These are phyloP conservation scores for Hippolais icterina DNA, from an alignment of 2,113 vertebrate genomes.

Conservation along the genomic window DNA sequence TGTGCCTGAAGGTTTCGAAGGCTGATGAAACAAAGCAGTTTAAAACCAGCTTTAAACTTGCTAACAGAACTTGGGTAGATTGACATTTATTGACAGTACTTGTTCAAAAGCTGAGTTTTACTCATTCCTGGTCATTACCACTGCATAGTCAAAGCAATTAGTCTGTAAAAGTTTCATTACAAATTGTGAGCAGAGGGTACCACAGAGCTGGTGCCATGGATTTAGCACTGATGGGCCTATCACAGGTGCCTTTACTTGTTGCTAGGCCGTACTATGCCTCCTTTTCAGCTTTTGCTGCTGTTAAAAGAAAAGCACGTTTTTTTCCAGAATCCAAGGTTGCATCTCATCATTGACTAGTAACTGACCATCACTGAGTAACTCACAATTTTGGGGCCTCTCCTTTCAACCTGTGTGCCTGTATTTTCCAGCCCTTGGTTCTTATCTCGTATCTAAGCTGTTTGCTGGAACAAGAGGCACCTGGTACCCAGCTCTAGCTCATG, in stretches of 20 bases:
- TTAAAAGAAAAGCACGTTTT: neutral
- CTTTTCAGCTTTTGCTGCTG: neutral
- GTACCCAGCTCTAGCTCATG: neutral
- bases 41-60: neutral
- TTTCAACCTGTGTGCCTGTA: fast-evolving
- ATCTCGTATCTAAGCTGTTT: neutral
- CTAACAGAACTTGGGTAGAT: neutral
- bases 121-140: neutral
- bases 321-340: neutral
- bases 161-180: neutral
- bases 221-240: neutral
- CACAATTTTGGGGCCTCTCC: neutral
- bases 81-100: neutral
- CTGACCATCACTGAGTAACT: neutral
- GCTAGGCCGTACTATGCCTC: neutral
- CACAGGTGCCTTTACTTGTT: neutral
- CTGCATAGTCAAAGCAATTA: neutral
- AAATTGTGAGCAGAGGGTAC: neutral
- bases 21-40: neutral
- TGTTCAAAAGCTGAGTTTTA: neutral
- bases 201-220: neutral
- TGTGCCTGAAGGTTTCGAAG: neutral
- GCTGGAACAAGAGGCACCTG: neutral
- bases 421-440: neutral
- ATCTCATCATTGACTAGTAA: neutral